Evolutionary conservation across 2,888 invertebrate genomes (phyloP), one percentile per base, ranked within the genome.

Genomic region (Euclidia mi): DNA sequence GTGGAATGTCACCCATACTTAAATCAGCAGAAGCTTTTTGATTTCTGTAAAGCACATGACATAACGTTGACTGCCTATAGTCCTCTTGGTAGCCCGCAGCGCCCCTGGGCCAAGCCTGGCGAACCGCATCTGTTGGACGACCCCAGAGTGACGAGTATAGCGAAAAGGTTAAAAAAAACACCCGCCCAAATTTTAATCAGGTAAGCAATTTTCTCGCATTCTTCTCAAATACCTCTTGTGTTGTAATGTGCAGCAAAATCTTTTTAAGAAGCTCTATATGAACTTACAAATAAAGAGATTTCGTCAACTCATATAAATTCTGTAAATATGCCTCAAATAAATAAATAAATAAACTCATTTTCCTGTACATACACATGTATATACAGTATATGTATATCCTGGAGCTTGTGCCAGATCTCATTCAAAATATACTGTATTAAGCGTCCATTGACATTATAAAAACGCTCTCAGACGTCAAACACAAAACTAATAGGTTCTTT

Each of bases 31-130:
- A 95, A 95, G 71, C 82, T 97, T 38, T 95, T 95, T 28, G 94
- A 95, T 20, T 96, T 96, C 74, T 96, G 97, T 82, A 95, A 95
- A 61, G 89, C 95, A 14, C 89, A 95, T 9, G 92, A 91, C 43
- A 95, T 97, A 41, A 84, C 91, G n/a, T 90, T 97, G 4, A 96
- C 96, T 11, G 97, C 96, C 0, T 97, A 97, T 81, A 96, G 96
- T 76, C 97, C 97, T 0, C 91, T 97, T 11, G 97, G 96, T 20
- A 95, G 96, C n/a, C 96, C 96, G 0, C 95, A 96, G 65, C 92
- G 96, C 25, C 96, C 96, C 0, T 96, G 95, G 95, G 95, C 95
- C 2, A 94, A 95, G 59, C 95, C 96, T 1, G 95, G 87, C 6
- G 96, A 95, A 61, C 94, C 95, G 0, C 81, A 85, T 37, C 71